Evolutionary conservation across 2,888 invertebrate genomes (phyloP).

Genomic region (Chromoteleia sp.): DNA sequence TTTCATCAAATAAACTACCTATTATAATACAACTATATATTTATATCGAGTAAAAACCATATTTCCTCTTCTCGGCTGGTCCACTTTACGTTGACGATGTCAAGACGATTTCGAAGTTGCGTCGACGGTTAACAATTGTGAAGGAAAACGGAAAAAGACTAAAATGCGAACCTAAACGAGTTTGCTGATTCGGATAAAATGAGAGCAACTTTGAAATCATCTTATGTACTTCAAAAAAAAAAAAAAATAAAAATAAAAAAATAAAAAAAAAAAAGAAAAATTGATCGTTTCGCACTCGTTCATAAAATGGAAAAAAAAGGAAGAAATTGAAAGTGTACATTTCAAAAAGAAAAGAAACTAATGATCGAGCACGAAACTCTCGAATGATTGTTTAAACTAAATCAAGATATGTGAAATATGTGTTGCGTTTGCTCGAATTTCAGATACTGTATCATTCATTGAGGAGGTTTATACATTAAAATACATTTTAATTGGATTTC

Average conservation of each 20-base stretch:
- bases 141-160: too few species aligned
- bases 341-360: conserved; percentile 5
- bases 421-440: conserved; percentile 36
- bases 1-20: conserved; percentile 83
- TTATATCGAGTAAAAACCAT: conserved; percentile 82
- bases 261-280: too few species aligned
- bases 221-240: conserved; percentile 6
- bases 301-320: conserved; percentile 55
- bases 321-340: conserved; percentile 42
- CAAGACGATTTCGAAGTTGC: conserved; percentile 32
- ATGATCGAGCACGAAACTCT: conserved; percentile 43
- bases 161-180: too few species aligned
- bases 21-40: conserved; percentile 83
- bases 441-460: conserved; percentile 15
- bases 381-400: conserved; percentile 17
- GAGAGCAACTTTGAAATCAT: background rate
- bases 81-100: conserved; percentile 49
- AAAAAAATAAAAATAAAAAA: too few species aligned
- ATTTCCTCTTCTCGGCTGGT: conserved; percentile 72
- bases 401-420: conserved; percentile 38
- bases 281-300: conserved; percentile 70
- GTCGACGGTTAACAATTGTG: background rate
- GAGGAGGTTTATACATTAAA: conserved; percentile 17
- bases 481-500: background rate
- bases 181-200: background rate